These are phyloP conservation scores for Macropis europaea DNA, from an alignment of 2,888 invertebrate species.

Conservation along the genomic window DNA sequence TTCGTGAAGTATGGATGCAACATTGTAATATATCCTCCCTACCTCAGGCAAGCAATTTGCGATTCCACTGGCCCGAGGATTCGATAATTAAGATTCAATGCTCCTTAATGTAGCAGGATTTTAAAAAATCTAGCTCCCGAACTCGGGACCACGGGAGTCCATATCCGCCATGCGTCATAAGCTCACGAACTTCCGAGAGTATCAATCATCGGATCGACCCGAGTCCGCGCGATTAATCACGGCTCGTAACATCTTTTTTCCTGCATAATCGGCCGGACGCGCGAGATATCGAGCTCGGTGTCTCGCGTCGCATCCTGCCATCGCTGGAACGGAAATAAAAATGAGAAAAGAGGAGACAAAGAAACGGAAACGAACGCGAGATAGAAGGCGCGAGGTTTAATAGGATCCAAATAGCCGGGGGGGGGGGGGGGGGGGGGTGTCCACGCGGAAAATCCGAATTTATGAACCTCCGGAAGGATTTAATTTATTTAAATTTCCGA, in stretches of 20 bases:
- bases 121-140: no score
- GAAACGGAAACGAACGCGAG: constrained; percentile 3
- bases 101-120: no score
- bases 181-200: neutral
- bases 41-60: no score
- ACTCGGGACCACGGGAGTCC: no score
- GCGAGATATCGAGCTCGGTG: constrained; percentile 18
- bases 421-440: no score
- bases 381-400: constrained; percentile 52
- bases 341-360: neutral
- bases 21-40: no score
- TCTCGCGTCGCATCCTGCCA: no score
- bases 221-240: neutral
- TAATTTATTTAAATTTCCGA: constrained; percentile 69
- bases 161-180: no score
- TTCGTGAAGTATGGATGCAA: no score
- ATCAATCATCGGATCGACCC: neutral
- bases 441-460: constrained; percentile 61
- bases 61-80: no score
- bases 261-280: constrained; percentile 1
- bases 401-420: constrained; percentile 57
- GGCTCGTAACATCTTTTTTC: neutral
- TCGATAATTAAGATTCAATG: no score
- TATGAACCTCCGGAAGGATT: constrained; percentile 63
- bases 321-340: no score